These are phyloP conservation scores for Meloidogyne chitwoodi DNA, from an alignment of 1,140 invertebrate genomes.

Conservation along the genomic window DNA sequence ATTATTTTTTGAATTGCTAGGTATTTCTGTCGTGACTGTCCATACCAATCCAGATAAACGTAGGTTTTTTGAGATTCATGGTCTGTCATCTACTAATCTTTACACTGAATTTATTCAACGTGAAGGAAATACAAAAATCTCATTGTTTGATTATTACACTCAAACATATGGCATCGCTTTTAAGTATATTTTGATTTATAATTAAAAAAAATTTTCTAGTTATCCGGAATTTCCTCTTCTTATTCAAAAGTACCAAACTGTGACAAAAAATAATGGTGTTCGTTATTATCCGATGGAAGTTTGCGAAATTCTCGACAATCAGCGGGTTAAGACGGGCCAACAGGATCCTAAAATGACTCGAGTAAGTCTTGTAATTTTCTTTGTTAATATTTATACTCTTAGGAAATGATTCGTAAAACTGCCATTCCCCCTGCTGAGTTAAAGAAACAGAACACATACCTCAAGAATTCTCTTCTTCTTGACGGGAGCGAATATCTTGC, in stretches of 20 bases:
- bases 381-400: neutral
- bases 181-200: neutral
- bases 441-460: neutral
- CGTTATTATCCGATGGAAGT: slow-evolving; percentile 17
- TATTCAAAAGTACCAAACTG: neutral
- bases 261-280: neutral
- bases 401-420: slow-evolving; percentile 7
- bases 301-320: neutral
- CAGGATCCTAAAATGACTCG: neutral
- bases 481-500: neutral
- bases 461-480: slow-evolving; percentile 5
- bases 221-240: neutral
- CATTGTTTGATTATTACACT: neutral
- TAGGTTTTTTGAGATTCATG: neutral
- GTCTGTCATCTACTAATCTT: neutral
- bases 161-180: neutral
- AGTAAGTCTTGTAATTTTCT: neutral
- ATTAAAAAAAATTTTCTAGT: neutral
- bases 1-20: neutral
- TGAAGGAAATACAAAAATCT: neutral
- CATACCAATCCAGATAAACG: neutral
- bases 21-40: neutral
- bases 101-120: neutral
- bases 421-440: neutral
- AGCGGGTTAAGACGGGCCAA: neutral